Evolutionary conservation across 2,888 invertebrate genomes (phyloP).

Genomic region (Meta bourneti): DNA sequence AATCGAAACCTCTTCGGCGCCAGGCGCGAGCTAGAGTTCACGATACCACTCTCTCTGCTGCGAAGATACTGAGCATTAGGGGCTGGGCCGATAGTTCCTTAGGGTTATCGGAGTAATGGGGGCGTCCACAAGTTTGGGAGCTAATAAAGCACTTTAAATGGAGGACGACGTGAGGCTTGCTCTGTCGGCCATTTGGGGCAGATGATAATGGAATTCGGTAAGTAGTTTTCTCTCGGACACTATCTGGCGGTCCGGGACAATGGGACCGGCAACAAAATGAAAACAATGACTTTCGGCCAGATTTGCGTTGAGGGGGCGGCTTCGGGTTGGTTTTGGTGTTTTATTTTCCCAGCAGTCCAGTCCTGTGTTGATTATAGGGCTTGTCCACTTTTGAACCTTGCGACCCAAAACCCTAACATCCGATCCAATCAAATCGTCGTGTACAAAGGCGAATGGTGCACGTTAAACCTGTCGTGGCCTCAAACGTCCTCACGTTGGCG

Average conservation of each 20-base stretch:
- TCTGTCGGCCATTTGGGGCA: constrained; percentile 42
- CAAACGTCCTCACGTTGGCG: too few species aligned
- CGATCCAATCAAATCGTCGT: too few species aligned
- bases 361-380: too few species aligned
- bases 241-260: constrained; percentile 44
- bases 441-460: too few species aligned
- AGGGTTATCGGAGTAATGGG: constrained; percentile 75
- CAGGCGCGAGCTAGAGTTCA: neutral
- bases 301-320: too few species aligned
- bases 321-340: too few species aligned
- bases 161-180: constrained; percentile 49
- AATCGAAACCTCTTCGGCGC: constrained; percentile 48
- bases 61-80: constrained; percentile 20
- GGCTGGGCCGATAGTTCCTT: constrained; percentile 39
- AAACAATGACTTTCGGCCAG: neutral
- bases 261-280: constrained; percentile 19
- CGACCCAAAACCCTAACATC: too few species aligned
- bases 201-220: constrained; percentile 50
- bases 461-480: too few species aligned
- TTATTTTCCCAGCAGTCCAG: too few species aligned
- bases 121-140: constrained; percentile 71
- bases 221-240: constrained; percentile 26
- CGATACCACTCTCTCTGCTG: constrained; percentile 14
- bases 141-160: constrained; percentile 77
- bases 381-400: too few species aligned